These are phyloP conservation scores for Acronicta aceris DNA, from an alignment of 2,888 invertebrate species.

Conservation along the genomic window DNA sequence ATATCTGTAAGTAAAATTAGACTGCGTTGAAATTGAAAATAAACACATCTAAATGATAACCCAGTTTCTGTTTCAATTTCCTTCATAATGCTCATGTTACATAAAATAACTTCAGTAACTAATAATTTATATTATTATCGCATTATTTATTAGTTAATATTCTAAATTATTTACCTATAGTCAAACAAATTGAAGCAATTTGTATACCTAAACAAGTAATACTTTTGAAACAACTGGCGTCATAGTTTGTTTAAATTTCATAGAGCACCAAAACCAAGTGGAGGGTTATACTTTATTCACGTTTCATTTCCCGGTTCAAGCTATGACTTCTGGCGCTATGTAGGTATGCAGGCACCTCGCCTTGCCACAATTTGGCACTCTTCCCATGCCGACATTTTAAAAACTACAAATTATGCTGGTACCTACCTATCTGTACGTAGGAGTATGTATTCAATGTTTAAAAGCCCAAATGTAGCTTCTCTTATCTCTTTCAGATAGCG, in stretches of 20 bases:
- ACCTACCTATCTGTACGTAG: slow-evolving; percentile 10
- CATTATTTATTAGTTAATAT: no score
- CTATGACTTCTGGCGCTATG: slow-evolving; percentile 26
- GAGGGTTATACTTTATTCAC: slow-evolving; percentile 31
- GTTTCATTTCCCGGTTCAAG: slow-evolving; percentile 35
- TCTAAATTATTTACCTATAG: no score
- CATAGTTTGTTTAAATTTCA: not conserved
- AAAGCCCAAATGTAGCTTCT: slow-evolving; percentile 18
- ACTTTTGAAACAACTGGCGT: not conserved
- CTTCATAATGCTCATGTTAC: no score
- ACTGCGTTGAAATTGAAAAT: no score
- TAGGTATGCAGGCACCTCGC: slow-evolving; percentile 42
- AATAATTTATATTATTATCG: no score
- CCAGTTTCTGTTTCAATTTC: no score
- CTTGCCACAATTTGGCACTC: slow-evolving; percentile 43
- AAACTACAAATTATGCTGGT: slow-evolving; percentile 37
- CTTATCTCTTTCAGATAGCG: slow-evolving; percentile 23
- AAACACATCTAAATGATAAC: no score
- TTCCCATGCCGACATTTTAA: slow-evolving; percentile 36
- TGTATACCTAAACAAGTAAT: no score
- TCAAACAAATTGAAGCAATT: no score
- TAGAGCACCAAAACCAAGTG: slow-evolving; percentile 16
- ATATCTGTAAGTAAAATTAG: no score
- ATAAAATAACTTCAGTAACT: no score
- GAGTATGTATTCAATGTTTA: slow-evolving; percentile 8